Evolutionary conservation across 2,888 invertebrate genomes (phyloP).

Genomic region (Drosophila anomalata): DNA sequence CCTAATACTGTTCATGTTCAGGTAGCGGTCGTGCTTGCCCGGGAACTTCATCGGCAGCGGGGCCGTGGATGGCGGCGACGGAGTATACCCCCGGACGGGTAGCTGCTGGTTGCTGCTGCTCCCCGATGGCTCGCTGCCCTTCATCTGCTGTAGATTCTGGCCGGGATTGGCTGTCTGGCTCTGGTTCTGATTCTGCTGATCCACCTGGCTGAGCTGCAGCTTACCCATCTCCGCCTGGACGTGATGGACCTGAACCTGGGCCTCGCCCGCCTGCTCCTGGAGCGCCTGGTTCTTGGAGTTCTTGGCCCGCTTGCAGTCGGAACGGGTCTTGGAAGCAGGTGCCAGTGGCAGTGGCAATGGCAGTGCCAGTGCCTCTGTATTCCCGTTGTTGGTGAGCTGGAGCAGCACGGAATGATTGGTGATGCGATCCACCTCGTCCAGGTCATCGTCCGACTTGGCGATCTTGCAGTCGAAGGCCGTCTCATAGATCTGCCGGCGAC

Average conservation of each 20-base stretch:
- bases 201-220: conserved; percentile 85
- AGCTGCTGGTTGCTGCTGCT: conserved; percentile 86
- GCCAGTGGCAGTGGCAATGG: too few relatives aligned
- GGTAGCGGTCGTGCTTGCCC: conserved; percentile 86
- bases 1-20: conserved; percentile 92
- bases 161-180: conserved; percentile 23
- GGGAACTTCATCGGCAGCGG: conserved; percentile 93
- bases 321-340: conserved; percentile 45
- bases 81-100: conserved; percentile 89
- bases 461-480: conserved; percentile 95
- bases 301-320: conserved; percentile 82
- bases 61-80: conserved; percentile 93
- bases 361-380: conserved; percentile 10
- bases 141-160: conserved; percentile 6
- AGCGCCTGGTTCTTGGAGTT: conserved; percentile 83
- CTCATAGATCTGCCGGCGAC: conserved; percentile 91
- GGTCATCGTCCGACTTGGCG: conserved; percentile 91
- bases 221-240: conserved; percentile 86
- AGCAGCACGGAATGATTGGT: conserved; percentile 91
- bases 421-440: conserved; percentile 92
- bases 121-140: neutral
- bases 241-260: conserved; percentile 67
- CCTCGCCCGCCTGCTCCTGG: conserved; percentile 70
- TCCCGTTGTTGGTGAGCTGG: conserved; percentile 85
- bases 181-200: conserved; percentile 83